Evolutionary conservation across 2,888 invertebrate species (phyloP), one percentile per base, ranked within the genome.

Genomic region (Cantharis lateralis): DNA sequence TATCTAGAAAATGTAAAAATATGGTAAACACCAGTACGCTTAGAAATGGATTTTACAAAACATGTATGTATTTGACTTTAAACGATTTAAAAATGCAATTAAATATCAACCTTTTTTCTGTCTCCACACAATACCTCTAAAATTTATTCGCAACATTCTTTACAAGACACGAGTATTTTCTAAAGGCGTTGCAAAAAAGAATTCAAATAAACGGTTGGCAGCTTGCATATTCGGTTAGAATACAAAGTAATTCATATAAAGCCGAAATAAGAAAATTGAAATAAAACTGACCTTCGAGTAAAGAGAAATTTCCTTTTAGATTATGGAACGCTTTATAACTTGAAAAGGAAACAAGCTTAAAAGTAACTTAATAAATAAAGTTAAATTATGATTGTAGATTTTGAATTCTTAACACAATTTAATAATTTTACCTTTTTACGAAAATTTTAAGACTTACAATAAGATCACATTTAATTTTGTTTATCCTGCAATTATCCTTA

Each of bases 131-230:
- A 48, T 48, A 48, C 48, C 48, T 48, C 48, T n/a, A 66, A 66
- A 18, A 66, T 66, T 66, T 66, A 24, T 66, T 18, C 64, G 64
- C 24, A 16, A 66, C 64, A 66, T 66, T 66, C 64, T 66, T 20
- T 66, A 66, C n/a, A 66, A 66, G 64, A 66, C 16, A 24, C 24
- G 11, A 66, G 64, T 18, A 28, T 28, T 32, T 71, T 28, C 16
- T 28, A 11, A 71, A 28, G 15, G 28, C 28, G 18, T 20, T 24
- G 26, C 32, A 16, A 24, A 73, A 48, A 73, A 68, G 72, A 68
- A 68, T 68, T 68, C 68, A 68, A 73, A 73, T 68, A 68, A 48
- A 68, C 20, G 68, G 62, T 68, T 68, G 28, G 68, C 61, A 61
- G 69, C 28, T 62, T 9, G 20, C 62, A 73, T 62, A 69, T 68